These are phyloP conservation scores for Erethizon dorsatum DNA, from an alignment of 2,797 vertebrate genomes.

Conservation along the genomic window DNA sequence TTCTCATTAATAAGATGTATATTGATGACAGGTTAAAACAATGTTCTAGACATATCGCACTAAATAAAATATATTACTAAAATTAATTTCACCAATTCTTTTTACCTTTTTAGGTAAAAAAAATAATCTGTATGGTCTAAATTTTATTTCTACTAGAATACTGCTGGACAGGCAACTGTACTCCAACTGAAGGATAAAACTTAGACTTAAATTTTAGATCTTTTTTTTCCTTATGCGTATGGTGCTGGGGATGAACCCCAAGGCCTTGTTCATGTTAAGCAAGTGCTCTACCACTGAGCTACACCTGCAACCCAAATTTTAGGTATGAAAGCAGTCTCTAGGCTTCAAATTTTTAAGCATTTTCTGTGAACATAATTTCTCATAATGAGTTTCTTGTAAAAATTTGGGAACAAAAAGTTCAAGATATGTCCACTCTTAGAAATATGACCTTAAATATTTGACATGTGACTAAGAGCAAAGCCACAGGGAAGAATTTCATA, in stretches of 20 bases:
- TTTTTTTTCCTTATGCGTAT: not conserved
- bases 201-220: not conserved
- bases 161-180: not conserved
- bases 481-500: not conserved
- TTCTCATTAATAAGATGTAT: not conserved
- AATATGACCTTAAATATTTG: constrained; percentile 1
- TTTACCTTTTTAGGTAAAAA: constrained; percentile 1
- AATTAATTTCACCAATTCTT: not conserved
- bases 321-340: not conserved
- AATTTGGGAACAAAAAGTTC: not conserved
- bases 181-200: not conserved
- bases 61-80: constrained; percentile 18
- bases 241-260: not conserved
- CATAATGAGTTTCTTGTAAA: not conserved
- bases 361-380: not conserved
- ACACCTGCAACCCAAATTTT: not conserved
- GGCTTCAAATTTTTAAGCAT: not conserved
- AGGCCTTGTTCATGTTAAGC: not conserved
- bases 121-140: not conserved
- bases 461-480: not conserved
- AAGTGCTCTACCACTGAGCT: not conserved
- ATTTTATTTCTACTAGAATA: not conserved
- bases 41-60: not conserved
- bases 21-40: not conserved
- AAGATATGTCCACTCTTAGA: not conserved